Evolutionary conservation across 92 coral and sea anemone species (phyloP).

Genomic region (Epizoanthus rinbou): DNA sequence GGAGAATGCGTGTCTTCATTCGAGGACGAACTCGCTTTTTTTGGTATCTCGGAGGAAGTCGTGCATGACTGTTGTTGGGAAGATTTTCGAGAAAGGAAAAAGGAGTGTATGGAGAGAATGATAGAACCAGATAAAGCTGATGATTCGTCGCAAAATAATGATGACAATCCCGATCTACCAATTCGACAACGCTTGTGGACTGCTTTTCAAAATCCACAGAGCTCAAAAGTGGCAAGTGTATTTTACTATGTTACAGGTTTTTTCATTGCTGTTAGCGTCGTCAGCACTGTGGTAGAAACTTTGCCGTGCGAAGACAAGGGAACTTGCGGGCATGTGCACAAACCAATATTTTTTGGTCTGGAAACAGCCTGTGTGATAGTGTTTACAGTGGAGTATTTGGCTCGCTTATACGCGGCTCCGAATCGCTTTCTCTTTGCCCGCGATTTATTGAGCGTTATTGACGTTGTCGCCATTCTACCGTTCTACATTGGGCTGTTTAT

Average conservation of each 20-base stretch:
- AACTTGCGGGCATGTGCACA: constrained; percentile 81
- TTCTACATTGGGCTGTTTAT: constrained; percentile 94
- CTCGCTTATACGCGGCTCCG: constrained; percentile 96
- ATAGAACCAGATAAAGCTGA: constrained; percentile 93
- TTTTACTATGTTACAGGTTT: constrained; percentile 94
- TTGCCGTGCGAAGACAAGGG: constrained; percentile 70
- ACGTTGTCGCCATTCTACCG: constrained; percentile 96
- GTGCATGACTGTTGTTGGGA: constrained; percentile 99
- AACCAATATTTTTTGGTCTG: constrained; percentile 79
- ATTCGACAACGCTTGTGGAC: constrained; percentile 96
- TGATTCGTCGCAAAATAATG: constrained; percentile 93
- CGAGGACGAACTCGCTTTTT: constrained; percentile 95
- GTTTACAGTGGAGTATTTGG: constrained; percentile 94
- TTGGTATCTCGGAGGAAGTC: constrained; percentile 97
- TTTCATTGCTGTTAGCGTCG: constrained; percentile 95
- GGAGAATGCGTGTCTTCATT: constrained; percentile 91
- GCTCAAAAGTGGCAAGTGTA: constrained; percentile 86
- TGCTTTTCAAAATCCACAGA: constrained; percentile 99
- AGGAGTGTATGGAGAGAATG: constrained; percentile 95
- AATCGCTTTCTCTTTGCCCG: constrained; percentile 93
- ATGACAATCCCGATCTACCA: constrained; percentile 78
- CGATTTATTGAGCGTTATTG: constrained; percentile 91
- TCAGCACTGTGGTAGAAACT: constrained; percentile 97
- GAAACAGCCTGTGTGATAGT: constrained; percentile 98
- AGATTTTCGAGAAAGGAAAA: constrained; percentile 96